These are phyloP conservation scores for Syrphus vitripennis DNA, from an alignment of 2,888 invertebrate species.

Conservation along the genomic window DNA sequence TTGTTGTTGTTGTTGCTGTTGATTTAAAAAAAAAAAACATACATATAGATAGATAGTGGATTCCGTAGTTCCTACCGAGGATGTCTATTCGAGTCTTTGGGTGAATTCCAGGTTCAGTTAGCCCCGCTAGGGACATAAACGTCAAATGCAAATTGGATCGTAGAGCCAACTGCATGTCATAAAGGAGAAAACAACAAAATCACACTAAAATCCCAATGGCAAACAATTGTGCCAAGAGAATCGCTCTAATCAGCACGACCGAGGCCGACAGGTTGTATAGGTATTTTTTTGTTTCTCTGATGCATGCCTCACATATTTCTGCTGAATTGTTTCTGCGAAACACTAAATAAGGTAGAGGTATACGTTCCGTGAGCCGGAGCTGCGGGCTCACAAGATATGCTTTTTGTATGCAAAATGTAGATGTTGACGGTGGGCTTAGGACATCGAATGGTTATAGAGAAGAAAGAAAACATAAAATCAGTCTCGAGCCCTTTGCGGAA, in stretches of 20 bases:
- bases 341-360: slow-evolving; percentile 17
- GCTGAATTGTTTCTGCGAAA: slow-evolving; percentile 8
- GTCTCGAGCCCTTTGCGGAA: slow-evolving; percentile 3
- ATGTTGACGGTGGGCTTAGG: neutral
- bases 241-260: slow-evolving; percentile 20
- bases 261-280: slow-evolving; percentile 30
- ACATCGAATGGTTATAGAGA: neutral
- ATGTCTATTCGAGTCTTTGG: neutral
- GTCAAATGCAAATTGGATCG: slow-evolving; percentile 43
- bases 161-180: neutral
- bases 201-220: slow-evolving; percentile 34
- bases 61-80: neutral
- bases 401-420: neutral
- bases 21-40: too few relatives aligned
- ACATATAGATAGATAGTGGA: neutral
- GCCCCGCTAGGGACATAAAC: slow-evolving; percentile 7
- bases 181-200: slow-evolving; percentile 38
- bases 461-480: neutral
- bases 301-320: slow-evolving; percentile 17
- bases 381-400: slow-evolving; percentile 20
- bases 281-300: neutral
- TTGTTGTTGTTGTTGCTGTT: too few relatives aligned
- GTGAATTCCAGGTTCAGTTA: slow-evolving; percentile 14
- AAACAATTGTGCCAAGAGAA: slow-evolving; percentile 36
- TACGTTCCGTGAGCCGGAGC: too few relatives aligned